phyloP scores from a whole-genome alignment of 2,797 vertebrate species.

The Atherinosoma microstoma region DNA sequence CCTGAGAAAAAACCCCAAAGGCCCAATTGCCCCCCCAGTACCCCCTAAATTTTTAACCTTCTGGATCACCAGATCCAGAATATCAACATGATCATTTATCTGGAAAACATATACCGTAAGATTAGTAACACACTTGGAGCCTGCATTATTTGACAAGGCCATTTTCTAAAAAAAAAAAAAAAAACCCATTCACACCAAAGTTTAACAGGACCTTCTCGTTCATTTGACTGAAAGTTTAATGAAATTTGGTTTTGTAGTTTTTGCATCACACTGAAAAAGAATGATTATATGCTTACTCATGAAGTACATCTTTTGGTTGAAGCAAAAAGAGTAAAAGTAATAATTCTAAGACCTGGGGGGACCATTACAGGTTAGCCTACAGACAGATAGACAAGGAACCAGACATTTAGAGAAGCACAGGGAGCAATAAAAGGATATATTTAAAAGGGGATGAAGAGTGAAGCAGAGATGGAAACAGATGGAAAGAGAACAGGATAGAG shows the following conservation, averaged over 20 bases:
- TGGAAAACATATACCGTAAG: slow-evolving; percentile 1
- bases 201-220: background rate
- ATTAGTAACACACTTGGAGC: background rate
- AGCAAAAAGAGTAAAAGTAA: background rate
- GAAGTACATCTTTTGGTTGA: background rate
- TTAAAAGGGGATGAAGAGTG: slow-evolving; percentile 15
- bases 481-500: slow-evolving; percentile 25
- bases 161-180: background rate
- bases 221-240: background rate
- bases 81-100: background rate
- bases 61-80: no score
- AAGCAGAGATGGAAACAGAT: slow-evolving; percentile 25
- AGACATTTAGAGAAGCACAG: slow-evolving; percentile 1
- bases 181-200: background rate
- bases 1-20: no score
- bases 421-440: slow-evolving; percentile 8
- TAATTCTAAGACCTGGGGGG: background rate
- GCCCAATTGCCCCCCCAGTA: no score
- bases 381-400: background rate
- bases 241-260: background rate
- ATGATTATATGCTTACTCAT: background rate
- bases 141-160: background rate
- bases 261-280: background rate
- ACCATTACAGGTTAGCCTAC: background rate
- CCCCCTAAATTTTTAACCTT: no score